Evolutionary conservation across 2,888 invertebrate species (phyloP), one percentile per base, ranked within the genome.

Genomic region (Toxonevra muliebris): DNA sequence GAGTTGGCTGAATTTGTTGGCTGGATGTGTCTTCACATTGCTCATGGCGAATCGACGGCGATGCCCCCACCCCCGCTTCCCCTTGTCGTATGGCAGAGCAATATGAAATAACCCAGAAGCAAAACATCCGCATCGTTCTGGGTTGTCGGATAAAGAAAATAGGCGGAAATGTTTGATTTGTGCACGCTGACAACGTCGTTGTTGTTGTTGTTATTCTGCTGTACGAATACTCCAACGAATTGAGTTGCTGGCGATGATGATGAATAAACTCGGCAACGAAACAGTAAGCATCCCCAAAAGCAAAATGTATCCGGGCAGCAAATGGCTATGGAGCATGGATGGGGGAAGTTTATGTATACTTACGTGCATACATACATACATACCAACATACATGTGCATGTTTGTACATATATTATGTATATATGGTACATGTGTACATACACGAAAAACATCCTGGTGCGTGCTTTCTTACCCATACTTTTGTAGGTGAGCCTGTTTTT

Each of bases 231-330:
- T 66, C 67, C 68, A 4, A 45, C 30, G 58, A 42, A 65, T 54
- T 53, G 64, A 48, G 66, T 60, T 54, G 57, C 17, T 63, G 58
- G 13, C 52, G 48, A 61, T 48, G 40, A 60, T 61, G 70, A 30
- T 30, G 30, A 30, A 30, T 30, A 30, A 30, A 30, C 30, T 67
- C 66, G 61, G 61, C 76, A 62, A 52, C 54, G 61, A 72, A 70
- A 73, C 79, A 75, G 74, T 72, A 70, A 79, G 75, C 80, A 80
- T 79, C 81, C 81, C 79, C 80, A 80, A 79, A 70, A 79, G 79
- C 79, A 69, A 79, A 76, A 77, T 80, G 80, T 78, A 76, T 73
- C 75, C 76, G 69, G 80, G 80, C 77, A 71, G 74, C 71, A 73
- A 70, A 69, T 58, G 61, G 40, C 50, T 71, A 12, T 13, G 48